phyloP scores from a whole-genome alignment of 2,113 vertebrate genomes.

The Ceyx melanurus region DNA sequence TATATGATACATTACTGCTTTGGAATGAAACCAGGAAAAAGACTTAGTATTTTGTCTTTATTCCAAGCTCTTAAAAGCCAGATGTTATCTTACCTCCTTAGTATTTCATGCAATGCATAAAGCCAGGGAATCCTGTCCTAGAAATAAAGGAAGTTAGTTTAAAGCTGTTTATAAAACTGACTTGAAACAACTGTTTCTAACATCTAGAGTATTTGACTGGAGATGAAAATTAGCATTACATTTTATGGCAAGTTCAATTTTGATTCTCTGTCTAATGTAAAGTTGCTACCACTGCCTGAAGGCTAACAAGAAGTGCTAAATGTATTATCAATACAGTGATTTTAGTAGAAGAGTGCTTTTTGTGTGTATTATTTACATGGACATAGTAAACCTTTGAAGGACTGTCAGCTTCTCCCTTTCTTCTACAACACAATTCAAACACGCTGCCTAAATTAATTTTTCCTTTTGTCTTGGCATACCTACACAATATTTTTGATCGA shows the following conservation, averaged over 20 bases:
- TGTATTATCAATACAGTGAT: not conserved
- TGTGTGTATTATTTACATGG: not conserved
- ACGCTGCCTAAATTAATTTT: not conserved
- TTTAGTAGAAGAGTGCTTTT: not conserved
- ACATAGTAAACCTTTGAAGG: not conserved
- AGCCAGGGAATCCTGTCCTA: conserved; percentile 93
- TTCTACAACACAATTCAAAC: not conserved
- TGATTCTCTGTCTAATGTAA: not conserved
- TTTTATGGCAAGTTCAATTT: not conserved
- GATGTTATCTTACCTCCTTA: conserved; percentile 79
- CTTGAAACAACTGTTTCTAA: not conserved
- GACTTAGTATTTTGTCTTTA: not conserved
- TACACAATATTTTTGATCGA: not conserved
- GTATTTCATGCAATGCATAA: conserved; percentile 80
- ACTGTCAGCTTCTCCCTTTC: not conserved
- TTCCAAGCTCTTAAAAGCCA: not conserved
- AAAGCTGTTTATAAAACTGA: not conserved
- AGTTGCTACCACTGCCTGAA: not conserved
- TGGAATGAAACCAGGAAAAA: not conserved
- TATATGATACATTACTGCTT: not conserved
- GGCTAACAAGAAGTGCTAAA: not conserved
- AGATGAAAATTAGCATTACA: not conserved
- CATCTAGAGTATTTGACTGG: not conserved
- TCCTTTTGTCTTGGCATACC: not conserved
- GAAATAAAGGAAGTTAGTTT: conserved; percentile 45